Conservation (phyloP, 2,888 invertebrate species). For the Drosophila testacea region DNA sequence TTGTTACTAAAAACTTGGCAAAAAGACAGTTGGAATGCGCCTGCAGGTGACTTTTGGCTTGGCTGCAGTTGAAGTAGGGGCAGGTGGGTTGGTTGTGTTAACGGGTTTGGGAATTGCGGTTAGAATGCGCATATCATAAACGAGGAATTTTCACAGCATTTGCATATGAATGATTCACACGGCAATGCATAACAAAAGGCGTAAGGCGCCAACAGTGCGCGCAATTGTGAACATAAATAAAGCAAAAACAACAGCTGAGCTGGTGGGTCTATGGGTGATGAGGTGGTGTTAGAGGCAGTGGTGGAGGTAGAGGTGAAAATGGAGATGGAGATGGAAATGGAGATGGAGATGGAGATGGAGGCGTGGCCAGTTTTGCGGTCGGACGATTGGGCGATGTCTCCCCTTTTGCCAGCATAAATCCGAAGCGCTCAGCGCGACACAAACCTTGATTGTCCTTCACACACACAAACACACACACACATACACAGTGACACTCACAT, state of each 20-base stretch:
- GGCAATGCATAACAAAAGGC: constrained; percentile 41
- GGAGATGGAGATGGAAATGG: not conserved
- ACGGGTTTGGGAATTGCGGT: constrained; percentile 1
- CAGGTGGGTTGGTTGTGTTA: not conserved
- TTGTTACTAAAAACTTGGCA: not conserved
- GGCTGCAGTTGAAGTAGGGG: not conserved
- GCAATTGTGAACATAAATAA: constrained; percentile 14
- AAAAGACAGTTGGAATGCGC: not conserved
- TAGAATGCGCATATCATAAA: constrained; percentile 42
- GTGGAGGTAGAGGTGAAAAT: not conserved
- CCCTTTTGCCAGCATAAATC: constrained; percentile 30
- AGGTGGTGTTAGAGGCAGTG: not conserved
- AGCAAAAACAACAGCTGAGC: constrained; percentile 1
- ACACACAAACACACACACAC: constrained; percentile 14
- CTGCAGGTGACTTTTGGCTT: not conserved
- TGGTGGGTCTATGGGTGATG: not conserved
- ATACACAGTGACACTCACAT: not conserved
- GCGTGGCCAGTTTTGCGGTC: constrained; percentile 8
- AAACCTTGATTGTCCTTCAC: constrained; percentile 46
- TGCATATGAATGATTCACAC: constrained; percentile 71
- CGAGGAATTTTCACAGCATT: constrained; percentile 62
- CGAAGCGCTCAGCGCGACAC: constrained; percentile 17
- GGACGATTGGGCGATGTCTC: constrained; percentile 11
- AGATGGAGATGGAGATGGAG: not conserved
- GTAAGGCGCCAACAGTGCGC: constrained; percentile 9